Base-by-base conservation (phyloP, 2,797 vertebrate species). In the Chanos chanos region DNA sequence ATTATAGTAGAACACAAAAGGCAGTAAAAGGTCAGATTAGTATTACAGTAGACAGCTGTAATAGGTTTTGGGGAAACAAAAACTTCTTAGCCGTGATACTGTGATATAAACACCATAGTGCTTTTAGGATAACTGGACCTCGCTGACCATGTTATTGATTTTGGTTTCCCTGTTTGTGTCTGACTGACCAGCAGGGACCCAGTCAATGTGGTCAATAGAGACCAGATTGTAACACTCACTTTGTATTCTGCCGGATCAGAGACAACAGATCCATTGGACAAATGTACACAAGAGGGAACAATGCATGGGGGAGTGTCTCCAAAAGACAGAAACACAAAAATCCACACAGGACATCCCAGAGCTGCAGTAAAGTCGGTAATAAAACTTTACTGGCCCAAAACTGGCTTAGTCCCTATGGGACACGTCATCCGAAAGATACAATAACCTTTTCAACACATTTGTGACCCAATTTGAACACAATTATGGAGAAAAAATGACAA, bases 371-470 rank as follows among this genome's bases (percentile, higher is more conserved):
- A 69, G 54, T 69, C 40, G 54, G 48, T 61, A 51, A 69, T 69
- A 69, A 69, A 69, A 69, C 61, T 69, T 64, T 59, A 69, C 67
- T 53, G 34, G 67, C 19, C 18, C 16, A n/a, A 51, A 31, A 51
- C 51, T 51, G 49, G 49, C 41, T 47, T 30, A 24, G 48, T 59
- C 43, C 67, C 67, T 53, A 21, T 27, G 47, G 66, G 34, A 64
- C n/a, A 12, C 41, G 33, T 53, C 41, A 53, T 64, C 47, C 64
- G 58, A 50, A 70, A 55, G 55, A 74, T 50, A 78, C 73, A 70
- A 77, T 72, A 76, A 73, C 66, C 71, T 69, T 72, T 80, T 43
- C 33, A 47, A 55, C 64, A 56, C 66, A 68, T 67, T 44, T 72
- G 66, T 56, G 45, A 60, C 70, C 64, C 19, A 62, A 66, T 74